Evolutionary conservation across 2,888 invertebrate genomes (phyloP), one percentile per base, ranked within the genome.

Genomic region (Perizoma flavofasciatum): DNA sequence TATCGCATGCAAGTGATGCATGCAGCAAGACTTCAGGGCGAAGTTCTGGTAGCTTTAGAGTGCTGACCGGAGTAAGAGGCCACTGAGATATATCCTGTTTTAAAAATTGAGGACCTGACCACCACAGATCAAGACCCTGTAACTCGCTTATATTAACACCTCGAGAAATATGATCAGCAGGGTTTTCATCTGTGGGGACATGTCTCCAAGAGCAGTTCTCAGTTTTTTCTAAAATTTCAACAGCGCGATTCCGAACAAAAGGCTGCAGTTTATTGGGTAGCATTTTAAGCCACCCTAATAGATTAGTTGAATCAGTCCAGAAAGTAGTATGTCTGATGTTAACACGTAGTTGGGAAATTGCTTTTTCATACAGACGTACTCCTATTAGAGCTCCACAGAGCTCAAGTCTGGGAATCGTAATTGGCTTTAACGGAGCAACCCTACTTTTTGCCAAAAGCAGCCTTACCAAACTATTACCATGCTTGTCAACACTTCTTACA

Each of bases 301-400:
- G 73, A 4, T 74, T 69, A 0, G 68, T 72, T 4, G 73, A 75
- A 46, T 76, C 77, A 0, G 71, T 70, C 75, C 77, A 78, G 33
- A 72, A 73, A 5, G 41, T 45, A 5, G 11, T 43, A 4, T 41
- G 51, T 5, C 5, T 45, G 8, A 73, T 8, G 0, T 66, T 43
- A 4, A 53, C 6, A 33, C 71, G 55, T 4, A 76, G 61, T 4
- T 73, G 65, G 0, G 11, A 10, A 0, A 52, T 45, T 5, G 52
- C 66, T 53, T 77, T 75, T 33, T 72, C 59, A 51, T 63, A 72
- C 0, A 75, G 46, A n/a, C 70, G 69, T 41, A 67, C 63, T 44
- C 68, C 72, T 0, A 74, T 46, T n/a, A 75, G 35, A 9, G 75
- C 75, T 5, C 68, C 74, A 50, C 75, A 76, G 3, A 77, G 51